phyloP scores from a whole-genome alignment of 2,113 vertebrate species.

The Amblyornis subalaris region DNA sequence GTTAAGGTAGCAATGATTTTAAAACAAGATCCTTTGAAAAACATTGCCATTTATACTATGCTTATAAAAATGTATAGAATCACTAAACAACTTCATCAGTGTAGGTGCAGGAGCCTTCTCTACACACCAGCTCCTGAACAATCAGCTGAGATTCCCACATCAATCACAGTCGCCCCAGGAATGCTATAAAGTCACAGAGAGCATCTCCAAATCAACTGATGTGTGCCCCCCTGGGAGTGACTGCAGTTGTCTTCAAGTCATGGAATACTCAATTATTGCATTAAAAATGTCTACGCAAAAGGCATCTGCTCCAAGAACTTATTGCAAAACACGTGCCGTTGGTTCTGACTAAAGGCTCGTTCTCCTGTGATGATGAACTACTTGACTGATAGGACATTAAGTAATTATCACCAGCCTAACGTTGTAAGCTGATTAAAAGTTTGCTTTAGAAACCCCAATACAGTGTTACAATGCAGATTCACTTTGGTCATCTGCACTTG shows the following conservation, averaged over 20 bases:
- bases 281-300: neutral
- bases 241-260: neutral
- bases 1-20: neutral
- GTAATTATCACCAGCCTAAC: neutral
- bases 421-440: neutral
- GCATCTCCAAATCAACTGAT: neutral
- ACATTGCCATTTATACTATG: neutral
- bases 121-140: accelerated
- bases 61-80: neutral
- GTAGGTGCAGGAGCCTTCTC: neutral
- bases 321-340: neutral
- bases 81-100: neutral
- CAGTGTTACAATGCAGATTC: neutral
- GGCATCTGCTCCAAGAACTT: neutral
- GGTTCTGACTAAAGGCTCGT: neutral
- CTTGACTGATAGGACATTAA: neutral
- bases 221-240: neutral
- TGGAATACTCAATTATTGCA: neutral
- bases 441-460: neutral
- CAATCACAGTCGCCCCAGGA: neutral
- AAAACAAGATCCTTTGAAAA: neutral
- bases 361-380: neutral
- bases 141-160: neutral
- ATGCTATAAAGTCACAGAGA: neutral
- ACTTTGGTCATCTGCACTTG: neutral